Evolutionary conservation across 2,888 invertebrate species (phyloP).

Genomic region (Brachylomia viminalis): DNA sequence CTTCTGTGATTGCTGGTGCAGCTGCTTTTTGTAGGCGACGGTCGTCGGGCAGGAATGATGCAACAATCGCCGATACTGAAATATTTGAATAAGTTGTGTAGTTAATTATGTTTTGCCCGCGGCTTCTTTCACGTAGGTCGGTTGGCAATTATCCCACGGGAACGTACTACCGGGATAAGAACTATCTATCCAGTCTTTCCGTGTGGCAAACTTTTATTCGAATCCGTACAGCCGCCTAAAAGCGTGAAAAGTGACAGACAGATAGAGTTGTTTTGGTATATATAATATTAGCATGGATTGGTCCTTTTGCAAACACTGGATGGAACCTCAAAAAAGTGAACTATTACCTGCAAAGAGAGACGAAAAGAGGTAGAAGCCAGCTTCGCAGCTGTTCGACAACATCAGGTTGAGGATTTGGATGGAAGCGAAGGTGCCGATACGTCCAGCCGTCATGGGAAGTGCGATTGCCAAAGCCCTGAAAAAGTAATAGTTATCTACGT

Average conservation of each 20-base stretch:
- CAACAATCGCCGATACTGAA: constrained; percentile 75
- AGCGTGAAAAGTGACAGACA: neutral
- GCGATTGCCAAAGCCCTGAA: constrained; percentile 91
- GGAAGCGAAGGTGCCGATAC: constrained; percentile 90
- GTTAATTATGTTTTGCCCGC: neutral
- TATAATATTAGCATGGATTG: neutral
- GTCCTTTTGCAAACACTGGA: neutral
- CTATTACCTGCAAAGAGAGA: constrained; percentile 82
- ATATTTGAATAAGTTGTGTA: neutral
- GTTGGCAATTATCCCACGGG: neutral
- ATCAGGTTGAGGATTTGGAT: constrained; percentile 91
- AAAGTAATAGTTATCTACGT: neutral
- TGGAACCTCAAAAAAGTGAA: neutral
- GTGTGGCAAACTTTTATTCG: neutral
- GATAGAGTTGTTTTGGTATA: no score
- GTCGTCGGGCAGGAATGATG: constrained; percentile 78
- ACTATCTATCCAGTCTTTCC: neutral
- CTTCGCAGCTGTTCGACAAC: constrained; percentile 89
- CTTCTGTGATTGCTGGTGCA: constrained; percentile 44
- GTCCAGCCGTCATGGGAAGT: constrained; percentile 89
- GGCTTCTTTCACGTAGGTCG: neutral
- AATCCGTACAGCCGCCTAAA: neutral
- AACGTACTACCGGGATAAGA: neutral
- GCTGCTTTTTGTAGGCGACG: constrained; percentile 55
- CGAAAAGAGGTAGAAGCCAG: constrained; percentile 91